Base-by-base conservation (phyloP, 1,140 invertebrate species). In the Riptortus pedestris region DNA sequence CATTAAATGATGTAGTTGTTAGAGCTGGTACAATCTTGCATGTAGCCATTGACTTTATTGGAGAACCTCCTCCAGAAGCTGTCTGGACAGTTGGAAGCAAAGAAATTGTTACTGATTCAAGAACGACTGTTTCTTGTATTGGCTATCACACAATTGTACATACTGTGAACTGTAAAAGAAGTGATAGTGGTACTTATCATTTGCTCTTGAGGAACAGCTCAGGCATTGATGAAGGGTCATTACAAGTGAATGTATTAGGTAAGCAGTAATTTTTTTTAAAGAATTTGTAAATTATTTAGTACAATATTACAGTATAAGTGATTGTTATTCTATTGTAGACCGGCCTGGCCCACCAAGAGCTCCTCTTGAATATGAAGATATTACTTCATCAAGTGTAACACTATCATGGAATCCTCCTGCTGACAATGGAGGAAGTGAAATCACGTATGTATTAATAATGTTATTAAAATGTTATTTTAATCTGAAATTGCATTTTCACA, bases 391-490 rank as follows among this genome's bases (percentile, higher is more conserved):
- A 74, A 91, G 89, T 48, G 91, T 96, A n/a, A 94, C 91, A 0
- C 76, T 97, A 26, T 91, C 91, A 18, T 94, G 94, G 94, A 94
- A 92, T 77, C 85, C 90, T 72, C 91, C 95, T 1, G 91, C 88
- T 71, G 91, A 94, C 72, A 92, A 93, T 73, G 94, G 94, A 70
- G 94, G 93, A 27, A 93, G 91, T 74, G 91, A 94, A 77, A 84
- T 96, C 38, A 92, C 91, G 82, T 84, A 73, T 77, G 80, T 75
- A 61, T n/a, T 31, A 29, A 11, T 59, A 18, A 55, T 2, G n/a
- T 24, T 63, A 29, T 31, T 16, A 2, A 2, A 59, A n/a, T n/a
- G n/a, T 12, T n/a, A 9, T 12, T 47, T 47, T 1, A 47, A n/a
- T 47, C 16, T 9, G 16, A 47, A 47, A 47, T 9, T 1, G 22